Evolutionary conservation across 1,140 invertebrate genomes (phyloP).

Genomic region (Ips typographus): DNA sequence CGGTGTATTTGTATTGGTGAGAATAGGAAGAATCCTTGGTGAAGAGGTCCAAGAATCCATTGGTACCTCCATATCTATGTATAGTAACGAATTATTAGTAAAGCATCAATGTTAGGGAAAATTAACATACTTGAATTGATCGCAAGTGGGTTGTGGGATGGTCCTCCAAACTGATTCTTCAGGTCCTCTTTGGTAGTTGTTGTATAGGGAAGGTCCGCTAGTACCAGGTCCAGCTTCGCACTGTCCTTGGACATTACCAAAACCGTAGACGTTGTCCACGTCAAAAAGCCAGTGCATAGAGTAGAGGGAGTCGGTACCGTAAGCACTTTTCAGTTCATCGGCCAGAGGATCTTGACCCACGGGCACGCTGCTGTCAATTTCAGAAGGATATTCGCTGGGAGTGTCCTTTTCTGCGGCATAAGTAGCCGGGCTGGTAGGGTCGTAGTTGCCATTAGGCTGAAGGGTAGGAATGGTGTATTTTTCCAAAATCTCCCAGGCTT

Average conservation of each 20-base stretch:
- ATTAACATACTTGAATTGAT: constrained; percentile 30
- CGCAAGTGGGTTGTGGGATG: constrained; percentile 37
- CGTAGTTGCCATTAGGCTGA: constrained; percentile 29
- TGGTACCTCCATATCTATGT: constrained; percentile 34
- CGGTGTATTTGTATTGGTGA: constrained; percentile 38
- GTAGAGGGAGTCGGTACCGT: constrained; percentile 27
- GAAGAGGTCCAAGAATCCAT: constrained; percentile 39
- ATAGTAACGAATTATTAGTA: neutral
- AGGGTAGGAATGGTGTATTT: constrained; percentile 31
- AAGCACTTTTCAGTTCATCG: constrained; percentile 30
- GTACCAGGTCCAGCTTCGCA: constrained; percentile 32
- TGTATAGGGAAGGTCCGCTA: constrained; percentile 31
- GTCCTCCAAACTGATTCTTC: constrained; percentile 39
- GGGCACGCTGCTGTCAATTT: constrained; percentile 23
- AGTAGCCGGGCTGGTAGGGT: constrained; percentile 29
- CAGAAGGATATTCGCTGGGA: constrained; percentile 33
- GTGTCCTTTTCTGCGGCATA: constrained; percentile 30
- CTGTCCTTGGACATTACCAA: constrained; percentile 33
- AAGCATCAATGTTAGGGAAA: neutral
- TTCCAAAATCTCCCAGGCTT: constrained; percentile 34
- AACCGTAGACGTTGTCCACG: constrained; percentile 38
- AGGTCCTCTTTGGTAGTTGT: constrained; percentile 40
- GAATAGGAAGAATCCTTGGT: constrained; percentile 31
- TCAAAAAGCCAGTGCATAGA: constrained; percentile 36
- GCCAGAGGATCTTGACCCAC: constrained; percentile 31